Conservation (phyloP, 1,140 invertebrate genomes). For the Spodoptera litura region DNA sequence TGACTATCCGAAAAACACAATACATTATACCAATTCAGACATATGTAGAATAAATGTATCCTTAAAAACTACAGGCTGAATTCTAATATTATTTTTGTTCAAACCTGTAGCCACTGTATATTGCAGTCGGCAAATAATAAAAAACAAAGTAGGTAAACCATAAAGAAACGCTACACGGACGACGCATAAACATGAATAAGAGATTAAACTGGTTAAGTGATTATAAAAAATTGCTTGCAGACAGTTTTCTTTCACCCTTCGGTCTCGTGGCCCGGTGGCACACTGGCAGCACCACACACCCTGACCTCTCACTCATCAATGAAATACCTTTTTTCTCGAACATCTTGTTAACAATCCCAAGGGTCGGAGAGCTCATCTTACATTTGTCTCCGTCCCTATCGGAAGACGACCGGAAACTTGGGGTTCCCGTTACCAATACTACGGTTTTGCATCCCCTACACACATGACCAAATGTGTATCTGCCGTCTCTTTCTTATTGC, state of each 20-base stretch:
- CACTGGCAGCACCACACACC: slow-evolving; percentile 55
- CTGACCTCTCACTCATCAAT: slow-evolving; percentile 36
- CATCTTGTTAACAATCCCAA: background rate
- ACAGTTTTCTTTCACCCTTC: slow-evolving; percentile 47
- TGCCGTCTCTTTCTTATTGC: slow-evolving; percentile 66
- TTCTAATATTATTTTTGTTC: too few species aligned
- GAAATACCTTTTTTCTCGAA: slow-evolving; percentile 12
- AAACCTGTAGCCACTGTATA: too few species aligned
- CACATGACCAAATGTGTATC: slow-evolving; percentile 37
- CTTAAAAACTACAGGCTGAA: too few species aligned
- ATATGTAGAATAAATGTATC: too few species aligned
- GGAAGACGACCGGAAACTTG: slow-evolving; percentile 71
- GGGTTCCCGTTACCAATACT: slow-evolving; percentile 69
- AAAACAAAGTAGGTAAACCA: background rate
- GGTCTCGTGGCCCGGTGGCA: slow-evolving; percentile 64
- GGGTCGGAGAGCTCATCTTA: slow-evolving; percentile 37
- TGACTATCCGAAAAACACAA: too few species aligned
- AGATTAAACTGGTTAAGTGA: slow-evolving; percentile 36
- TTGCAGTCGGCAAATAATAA: background rate
- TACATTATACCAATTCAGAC: too few species aligned
- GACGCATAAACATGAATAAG: slow-evolving; percentile 23
- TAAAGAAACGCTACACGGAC: background rate
- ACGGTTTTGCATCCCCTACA: slow-evolving; percentile 57
- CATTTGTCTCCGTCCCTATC: slow-evolving; percentile 56
- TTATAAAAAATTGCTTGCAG: slow-evolving; percentile 16